Base-by-base conservation (phyloP, 1,140 invertebrate genomes). In the Lepidurus couesii region DNA sequence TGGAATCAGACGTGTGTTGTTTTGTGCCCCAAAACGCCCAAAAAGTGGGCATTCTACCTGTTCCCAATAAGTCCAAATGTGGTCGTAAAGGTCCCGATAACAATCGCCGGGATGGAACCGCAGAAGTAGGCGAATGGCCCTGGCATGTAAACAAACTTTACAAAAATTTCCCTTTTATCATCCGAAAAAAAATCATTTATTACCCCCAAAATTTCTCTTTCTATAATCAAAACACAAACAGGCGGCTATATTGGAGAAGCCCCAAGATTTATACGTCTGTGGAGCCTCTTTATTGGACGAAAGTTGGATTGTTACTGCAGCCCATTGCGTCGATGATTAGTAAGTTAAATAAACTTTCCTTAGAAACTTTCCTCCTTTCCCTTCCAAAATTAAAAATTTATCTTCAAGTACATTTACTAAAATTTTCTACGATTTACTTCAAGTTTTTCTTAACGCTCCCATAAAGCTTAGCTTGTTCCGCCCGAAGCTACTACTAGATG, bases 281-380 rank as follows among this genome's bases (percentile, higher is more conserved):
- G 89, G 89, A 1, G 89, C 87, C 0, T 85, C 88, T 2, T 85
- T 90, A 44, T 82, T 90, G 42, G 86, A 86, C 65, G 83, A 86
- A 77, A 84, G 84, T 34, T 88, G 87, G 83, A 81, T 90, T 6
- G 80, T 90, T n/a, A 90, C 89, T 7, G 89, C 89, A n/a, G 89
- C 89, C 24, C 89, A 90, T 82, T 90, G 89, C 82, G 86, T 89
- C 1, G 83, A 86, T 79, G 84, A 84, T 65, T 87, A 87, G 85
- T 86, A 82, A 86, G 85, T 80, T 42, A 42, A 77, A 47, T 65
- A 65, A n/a, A n/a, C 13, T 11, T n/a, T 7, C 4, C 21, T 65
- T 65, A 9, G 53, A 13, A 16, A 65, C 53, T 21, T 13, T n/a
- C 0, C 21, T 21, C 53, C 13, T 9, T n/a, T 13, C 53, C 53